Conservation (phyloP, 2,797 vertebrate species). For the Trachops cirrhosus region DNA sequence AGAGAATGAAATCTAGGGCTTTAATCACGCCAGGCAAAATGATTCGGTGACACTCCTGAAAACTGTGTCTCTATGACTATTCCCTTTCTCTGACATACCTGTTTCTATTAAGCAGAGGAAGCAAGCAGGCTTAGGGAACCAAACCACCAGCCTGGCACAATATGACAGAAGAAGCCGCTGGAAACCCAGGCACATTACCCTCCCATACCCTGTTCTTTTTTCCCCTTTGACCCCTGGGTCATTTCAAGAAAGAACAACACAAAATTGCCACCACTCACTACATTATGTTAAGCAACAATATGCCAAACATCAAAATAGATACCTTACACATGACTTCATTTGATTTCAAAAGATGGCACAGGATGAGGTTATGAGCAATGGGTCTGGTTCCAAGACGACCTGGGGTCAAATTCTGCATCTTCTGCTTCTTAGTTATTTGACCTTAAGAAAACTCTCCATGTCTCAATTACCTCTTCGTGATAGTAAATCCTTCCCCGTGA, state of each 20-base stretch:
- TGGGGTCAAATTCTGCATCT: not conserved
- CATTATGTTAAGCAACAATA: not conserved
- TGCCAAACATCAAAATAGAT: not conserved
- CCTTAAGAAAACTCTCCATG: not conserved
- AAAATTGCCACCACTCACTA: not conserved
- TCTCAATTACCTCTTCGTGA: not conserved
- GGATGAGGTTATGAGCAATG: not conserved
- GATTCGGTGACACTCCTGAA: not conserved
- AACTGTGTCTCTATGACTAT: not conserved
- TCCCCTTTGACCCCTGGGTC: not conserved
- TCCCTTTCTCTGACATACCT: not conserved
- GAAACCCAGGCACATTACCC: not conserved
- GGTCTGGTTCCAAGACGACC: not conserved
- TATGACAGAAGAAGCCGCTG: not conserved
- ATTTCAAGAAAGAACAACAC: not conserved
- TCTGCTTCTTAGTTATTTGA: not conserved
- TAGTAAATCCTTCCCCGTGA: not conserved
- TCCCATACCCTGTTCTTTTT: not conserved
- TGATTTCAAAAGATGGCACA: not conserved
- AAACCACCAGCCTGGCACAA: not conserved
- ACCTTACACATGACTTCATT: not conserved
- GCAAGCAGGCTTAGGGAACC: not conserved
- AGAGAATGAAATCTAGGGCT: not conserved
- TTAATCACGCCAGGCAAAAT: not conserved
- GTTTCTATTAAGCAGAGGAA: not conserved